Base-by-base conservation (phyloP, 2,888 invertebrate genomes). In the Mesochorus sp. region DNA sequence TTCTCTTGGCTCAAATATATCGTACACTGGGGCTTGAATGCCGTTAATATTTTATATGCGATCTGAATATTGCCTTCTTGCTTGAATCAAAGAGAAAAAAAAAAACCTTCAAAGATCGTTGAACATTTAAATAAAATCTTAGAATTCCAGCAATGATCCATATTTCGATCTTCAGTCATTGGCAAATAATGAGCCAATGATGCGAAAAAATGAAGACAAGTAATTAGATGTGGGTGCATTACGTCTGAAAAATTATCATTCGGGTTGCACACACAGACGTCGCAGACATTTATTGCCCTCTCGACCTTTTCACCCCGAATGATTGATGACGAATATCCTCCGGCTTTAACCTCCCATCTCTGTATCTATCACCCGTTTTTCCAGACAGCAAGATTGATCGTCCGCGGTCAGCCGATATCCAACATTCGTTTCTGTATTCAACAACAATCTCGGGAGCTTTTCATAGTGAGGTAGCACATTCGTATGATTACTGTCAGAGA, bases 381-480 rank as follows among this genome's bases (percentile, higher is more conserved):
- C 55, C 8, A 44, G 70, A 67, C 74, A 51, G 67, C 24, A 80
- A 74, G 77, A 80, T 80, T 80, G 71, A 77, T 80, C 71, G 74
- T 70, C 8, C 3, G n/a, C n/a, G 39, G 47, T 31, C 67, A 47
- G 49, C 21, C 73, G 62, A 73, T 67, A 72, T 61, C 57, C 19
- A 62, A 68, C 67, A 62, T 49, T 67, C 62, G 67, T 24, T 77
- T n/a, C 51, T 73, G 39, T 66, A 71, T 71, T 68, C 17, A n/a
- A 59, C 59, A 44, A 42, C 12, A 28, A 26, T n/a, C 34, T 34
- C 53, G 47, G 53, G 53, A 66, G 57, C 14, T 31, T 61, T n/a
- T n/a, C n/a, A n/a, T 62, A 44, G 66, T 80, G 61, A 71, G 59
- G 67, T 71, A 59, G 47, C 77, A n/a, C n/a, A 51, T 68, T 55